phyloP scores from a whole-genome alignment of 2,888 invertebrate species.

The Petrolisthes cinctipes region DNA sequence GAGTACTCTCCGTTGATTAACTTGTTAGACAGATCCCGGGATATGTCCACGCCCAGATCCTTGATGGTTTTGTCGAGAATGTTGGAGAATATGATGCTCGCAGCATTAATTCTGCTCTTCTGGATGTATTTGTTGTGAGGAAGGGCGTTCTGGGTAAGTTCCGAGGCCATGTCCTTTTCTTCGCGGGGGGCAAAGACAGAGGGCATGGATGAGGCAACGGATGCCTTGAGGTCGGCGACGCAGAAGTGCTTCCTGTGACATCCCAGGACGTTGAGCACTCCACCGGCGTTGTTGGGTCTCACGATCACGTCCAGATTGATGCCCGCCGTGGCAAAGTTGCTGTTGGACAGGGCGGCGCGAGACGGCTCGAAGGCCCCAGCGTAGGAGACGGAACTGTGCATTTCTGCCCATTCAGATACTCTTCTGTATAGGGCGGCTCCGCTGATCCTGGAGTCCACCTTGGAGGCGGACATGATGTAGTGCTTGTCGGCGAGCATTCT shows the following conservation, averaged over 20 bases:
- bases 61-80: background rate
- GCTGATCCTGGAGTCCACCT: background rate
- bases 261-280: background rate
- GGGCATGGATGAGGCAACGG: background rate
- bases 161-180: background rate
- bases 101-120: background rate
- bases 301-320: constrained; percentile 9
- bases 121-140: constrained; percentile 1
- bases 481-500: background rate
- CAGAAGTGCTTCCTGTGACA: constrained; percentile 20
- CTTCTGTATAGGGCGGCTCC: background rate
- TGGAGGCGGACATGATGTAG: background rate
- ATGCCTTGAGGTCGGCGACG: background rate
- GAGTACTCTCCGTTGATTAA: background rate
- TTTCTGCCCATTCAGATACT: background rate
- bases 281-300: background rate
- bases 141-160: background rate
- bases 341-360: background rate
- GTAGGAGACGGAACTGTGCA: background rate
- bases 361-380: background rate
- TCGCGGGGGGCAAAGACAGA: background rate
- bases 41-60: background rate
- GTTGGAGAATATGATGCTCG: background rate
- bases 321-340: background rate
- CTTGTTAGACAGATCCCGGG: background rate